Evolutionary conservation across 2,888 invertebrate species (phyloP).

Genomic region (Steinernema hermaphroditum): DNA sequence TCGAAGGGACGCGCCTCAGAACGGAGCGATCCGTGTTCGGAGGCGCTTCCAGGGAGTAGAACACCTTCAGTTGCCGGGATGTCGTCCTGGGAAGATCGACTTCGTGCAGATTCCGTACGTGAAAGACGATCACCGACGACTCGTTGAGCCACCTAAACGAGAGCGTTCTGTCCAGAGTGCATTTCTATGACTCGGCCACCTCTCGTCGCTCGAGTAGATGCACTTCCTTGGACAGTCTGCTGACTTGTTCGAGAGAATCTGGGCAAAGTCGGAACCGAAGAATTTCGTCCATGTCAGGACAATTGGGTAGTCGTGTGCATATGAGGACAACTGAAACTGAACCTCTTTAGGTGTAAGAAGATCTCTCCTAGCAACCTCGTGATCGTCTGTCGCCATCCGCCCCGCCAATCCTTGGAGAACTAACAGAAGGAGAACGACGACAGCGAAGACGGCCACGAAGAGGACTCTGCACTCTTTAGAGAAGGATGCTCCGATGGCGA

Average conservation of each 20-base stretch:
- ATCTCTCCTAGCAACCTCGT: background rate
- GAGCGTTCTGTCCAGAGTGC: background rate
- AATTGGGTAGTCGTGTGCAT: background rate
- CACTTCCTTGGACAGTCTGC: constrained; percentile 18
- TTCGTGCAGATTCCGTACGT: constrained; percentile 25
- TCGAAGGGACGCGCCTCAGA: background rate
- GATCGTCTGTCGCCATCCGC: background rate
- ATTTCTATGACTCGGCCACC: constrained; percentile 16
- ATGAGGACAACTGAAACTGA: background rate
- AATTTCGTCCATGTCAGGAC: constrained; percentile 8
- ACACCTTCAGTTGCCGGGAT: constrained; percentile 35
- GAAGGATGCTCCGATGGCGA: background rate
- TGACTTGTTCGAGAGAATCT: background rate
- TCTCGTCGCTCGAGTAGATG: constrained; percentile 6
- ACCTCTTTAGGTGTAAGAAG: background rate
- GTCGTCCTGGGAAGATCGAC: background rate
- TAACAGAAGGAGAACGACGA: background rate
- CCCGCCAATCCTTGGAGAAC: no score
- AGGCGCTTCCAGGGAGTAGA: constrained; percentile 35
- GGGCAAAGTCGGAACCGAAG: background rate
- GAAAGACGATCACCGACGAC: constrained; percentile 32
- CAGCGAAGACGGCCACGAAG: background rate
- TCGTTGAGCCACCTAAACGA: constrained; percentile 24
- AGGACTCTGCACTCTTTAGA: background rate
- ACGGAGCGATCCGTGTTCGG: background rate